Evolutionary conservation across 2,888 invertebrate genomes (phyloP).

Genomic region (Brassicogethes aeneus): DNA sequence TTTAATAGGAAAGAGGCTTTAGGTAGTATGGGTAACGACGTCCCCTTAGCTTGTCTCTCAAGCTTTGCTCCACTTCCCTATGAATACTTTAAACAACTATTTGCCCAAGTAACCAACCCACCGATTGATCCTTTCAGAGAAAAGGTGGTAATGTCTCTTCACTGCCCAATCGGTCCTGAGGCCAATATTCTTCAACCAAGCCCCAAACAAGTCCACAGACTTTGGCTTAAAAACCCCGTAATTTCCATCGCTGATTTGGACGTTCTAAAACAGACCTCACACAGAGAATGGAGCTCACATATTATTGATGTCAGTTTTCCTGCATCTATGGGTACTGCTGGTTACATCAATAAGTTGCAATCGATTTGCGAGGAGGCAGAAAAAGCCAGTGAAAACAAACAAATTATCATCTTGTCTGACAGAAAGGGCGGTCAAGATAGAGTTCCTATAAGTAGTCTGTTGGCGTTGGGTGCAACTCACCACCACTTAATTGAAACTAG

Average conservation of each 20-base stretch:
- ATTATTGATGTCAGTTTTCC: constrained; percentile 81
- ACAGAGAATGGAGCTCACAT: constrained; percentile 82
- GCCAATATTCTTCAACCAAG: constrained; percentile 88
- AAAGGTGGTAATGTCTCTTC: constrained; percentile 96
- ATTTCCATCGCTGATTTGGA: constrained; percentile 85
- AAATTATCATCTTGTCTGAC: constrained; percentile 84
- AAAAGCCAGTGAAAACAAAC: constrained; percentile 55
- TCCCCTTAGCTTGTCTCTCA: constrained; percentile 93
- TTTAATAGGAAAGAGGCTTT: constrained; percentile 84
- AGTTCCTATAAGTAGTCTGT: constrained; percentile 69
- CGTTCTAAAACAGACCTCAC: constrained; percentile 72
- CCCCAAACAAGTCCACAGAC: constrained; percentile 72
- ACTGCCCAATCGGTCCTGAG: constrained; percentile 95
- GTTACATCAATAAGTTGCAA: constrained; percentile 64
- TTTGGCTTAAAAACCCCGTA: constrained; percentile 91
- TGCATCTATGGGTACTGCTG: constrained; percentile 60
- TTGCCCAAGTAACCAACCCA: constrained; percentile 99
- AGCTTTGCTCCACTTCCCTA: constrained; percentile 90
- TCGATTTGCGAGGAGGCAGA: constrained; percentile 74
- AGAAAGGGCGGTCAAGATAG: constrained; percentile 52
- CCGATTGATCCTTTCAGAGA: constrained; percentile 99
- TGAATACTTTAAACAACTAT: constrained; percentile 97
- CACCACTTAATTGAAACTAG: constrained; percentile 92
- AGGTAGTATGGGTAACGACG: constrained; percentile 99
- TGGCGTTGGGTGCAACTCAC: constrained; percentile 86